phyloP scores from a whole-genome alignment of 2,888 invertebrate species.

The Panopea generosa region DNA sequence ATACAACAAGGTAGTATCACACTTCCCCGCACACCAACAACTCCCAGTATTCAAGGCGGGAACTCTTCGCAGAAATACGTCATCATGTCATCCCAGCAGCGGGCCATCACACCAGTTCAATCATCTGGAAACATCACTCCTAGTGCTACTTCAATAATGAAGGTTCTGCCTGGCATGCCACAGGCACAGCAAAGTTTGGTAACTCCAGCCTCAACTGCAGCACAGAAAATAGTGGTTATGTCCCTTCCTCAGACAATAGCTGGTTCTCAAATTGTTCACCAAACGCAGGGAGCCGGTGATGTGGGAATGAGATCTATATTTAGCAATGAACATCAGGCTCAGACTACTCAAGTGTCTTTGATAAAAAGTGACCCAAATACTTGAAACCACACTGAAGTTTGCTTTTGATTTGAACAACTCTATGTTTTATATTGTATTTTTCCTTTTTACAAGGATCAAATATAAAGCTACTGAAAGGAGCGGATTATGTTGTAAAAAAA shows the following conservation, averaged over 20 bases:
- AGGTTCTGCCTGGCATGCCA: constrained; percentile 59
- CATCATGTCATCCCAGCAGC: constrained; percentile 77
- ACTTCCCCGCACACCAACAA: constrained; percentile 64
- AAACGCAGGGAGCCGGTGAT: constrained; percentile 45
- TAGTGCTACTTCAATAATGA: constrained; percentile 70
- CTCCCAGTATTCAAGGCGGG: constrained; percentile 49
- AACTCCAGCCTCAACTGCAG: constrained; percentile 37
- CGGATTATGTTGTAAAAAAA: too few relatives aligned
- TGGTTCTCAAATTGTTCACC: constrained; percentile 36
- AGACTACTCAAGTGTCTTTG: constrained; percentile 29
- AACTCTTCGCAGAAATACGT: constrained; percentile 76
- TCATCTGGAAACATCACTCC: constrained; percentile 16
- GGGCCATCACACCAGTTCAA: constrained; percentile 59
- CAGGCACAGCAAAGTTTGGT: constrained; percentile 5
- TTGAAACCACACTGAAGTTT: too few relatives aligned
- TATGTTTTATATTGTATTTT: too few relatives aligned
- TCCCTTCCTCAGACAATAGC: constrained; percentile 62
- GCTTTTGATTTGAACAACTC: too few relatives aligned
- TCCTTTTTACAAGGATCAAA: too few relatives aligned
- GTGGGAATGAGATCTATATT: constrained; percentile 77
- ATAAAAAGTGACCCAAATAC: constrained; percentile 19
- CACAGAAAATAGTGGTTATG: constrained; percentile 76
- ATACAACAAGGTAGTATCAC: constrained; percentile 45
- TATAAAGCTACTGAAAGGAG: too few relatives aligned
- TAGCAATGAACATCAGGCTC: constrained; percentile 52